Conservation (phyloP, 2,113 vertebrate genomes). For the Nestor notabilis region DNA sequence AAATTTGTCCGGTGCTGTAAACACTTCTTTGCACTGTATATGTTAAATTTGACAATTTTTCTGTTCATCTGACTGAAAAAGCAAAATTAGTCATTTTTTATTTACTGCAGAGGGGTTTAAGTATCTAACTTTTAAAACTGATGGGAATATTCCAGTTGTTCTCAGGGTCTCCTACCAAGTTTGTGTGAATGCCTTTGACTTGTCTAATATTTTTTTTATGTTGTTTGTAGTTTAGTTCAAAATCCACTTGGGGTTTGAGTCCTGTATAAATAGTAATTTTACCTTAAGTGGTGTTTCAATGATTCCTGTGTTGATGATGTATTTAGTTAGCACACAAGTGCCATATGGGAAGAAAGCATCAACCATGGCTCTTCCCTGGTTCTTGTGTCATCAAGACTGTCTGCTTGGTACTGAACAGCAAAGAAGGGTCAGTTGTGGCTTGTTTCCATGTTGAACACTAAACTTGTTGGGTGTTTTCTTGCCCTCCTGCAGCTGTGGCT, state of each 20-base stretch:
- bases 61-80: neutral
- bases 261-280: neutral
- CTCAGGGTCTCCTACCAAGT: neutral
- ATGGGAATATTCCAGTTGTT: neutral
- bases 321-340: neutral
- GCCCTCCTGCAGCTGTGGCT: neutral
- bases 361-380: rapidly evolving
- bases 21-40: neutral
- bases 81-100: neutral
- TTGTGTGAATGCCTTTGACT: neutral
- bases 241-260: neutral
- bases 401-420: neutral
- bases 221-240: neutral
- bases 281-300: neutral
- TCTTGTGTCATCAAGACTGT: neutral
- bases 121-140: neutral
- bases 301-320: neutral
- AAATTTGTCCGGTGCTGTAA: neutral
- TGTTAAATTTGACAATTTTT: neutral
- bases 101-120: neutral
- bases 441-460: neutral
- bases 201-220: neutral
- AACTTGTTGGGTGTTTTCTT: neutral
- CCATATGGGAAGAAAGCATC: neutral
- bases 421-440: rapidly evolving